Conservation (phyloP, 1,140 invertebrate species). For the Eurosta solidaginis region DNA sequence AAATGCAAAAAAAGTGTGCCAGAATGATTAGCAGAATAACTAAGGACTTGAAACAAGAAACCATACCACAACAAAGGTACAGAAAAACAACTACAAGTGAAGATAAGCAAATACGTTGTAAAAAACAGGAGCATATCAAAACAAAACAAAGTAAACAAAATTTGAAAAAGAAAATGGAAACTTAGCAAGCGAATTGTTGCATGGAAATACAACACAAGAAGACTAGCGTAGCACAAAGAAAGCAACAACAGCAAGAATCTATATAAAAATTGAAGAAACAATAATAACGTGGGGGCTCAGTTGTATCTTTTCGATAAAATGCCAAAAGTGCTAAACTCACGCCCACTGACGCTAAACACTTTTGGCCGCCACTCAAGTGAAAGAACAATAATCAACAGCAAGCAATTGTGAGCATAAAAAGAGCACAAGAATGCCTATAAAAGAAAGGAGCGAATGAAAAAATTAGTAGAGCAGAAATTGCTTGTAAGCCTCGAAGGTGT, state of each 20-base stretch:
- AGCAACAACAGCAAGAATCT: not conserved
- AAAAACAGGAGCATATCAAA: too few species aligned
- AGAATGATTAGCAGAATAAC: not conserved
- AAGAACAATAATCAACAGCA: conserved; percentile 22
- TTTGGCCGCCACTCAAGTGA: conserved; percentile 8
- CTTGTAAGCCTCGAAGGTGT: not conserved
- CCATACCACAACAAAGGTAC: too few species aligned
- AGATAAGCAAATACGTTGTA: too few species aligned
- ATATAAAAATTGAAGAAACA: not conserved
- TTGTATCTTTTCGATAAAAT: not conserved
- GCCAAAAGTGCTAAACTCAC: not conserved
- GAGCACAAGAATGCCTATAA: not conserved
- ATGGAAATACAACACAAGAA: too few species aligned
- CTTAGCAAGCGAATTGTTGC: too few species aligned
- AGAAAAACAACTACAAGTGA: too few species aligned
- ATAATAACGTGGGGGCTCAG: not conserved
- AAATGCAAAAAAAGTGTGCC: not conserved
- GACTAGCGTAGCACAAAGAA: not conserved
- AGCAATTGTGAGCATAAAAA: not conserved
- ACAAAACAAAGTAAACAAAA: too few species aligned
- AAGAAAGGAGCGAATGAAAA: not conserved
- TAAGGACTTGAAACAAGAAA: not conserved
- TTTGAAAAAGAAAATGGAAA: too few species aligned
- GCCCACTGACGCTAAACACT: not conserved
- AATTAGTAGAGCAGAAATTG: not conserved